phyloP scores from a whole-genome alignment of 2,797 vertebrate genomes.

The Platyrinchus mystaceus region DNA sequence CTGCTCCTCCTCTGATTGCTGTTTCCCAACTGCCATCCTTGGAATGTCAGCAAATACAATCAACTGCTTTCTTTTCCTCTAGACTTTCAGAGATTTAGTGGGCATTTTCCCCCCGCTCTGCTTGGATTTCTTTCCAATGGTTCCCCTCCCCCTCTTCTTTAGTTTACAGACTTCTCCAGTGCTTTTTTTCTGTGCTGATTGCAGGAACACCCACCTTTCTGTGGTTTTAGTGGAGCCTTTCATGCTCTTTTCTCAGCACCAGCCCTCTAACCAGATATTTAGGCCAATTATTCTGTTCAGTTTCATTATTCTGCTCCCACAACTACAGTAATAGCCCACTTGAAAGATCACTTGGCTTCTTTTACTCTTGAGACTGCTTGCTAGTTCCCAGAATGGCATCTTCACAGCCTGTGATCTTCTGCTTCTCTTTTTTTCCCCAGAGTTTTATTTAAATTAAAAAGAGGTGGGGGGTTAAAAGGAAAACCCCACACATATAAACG shows the following conservation, averaged over 20 bases:
- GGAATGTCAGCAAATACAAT: slow-evolving; percentile 39
- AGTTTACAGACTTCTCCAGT: slow-evolving; percentile 40
- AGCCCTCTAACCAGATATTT: slow-evolving; percentile 55
- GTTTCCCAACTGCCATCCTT: not conserved
- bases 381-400: slow-evolving; percentile 42
- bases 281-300: slow-evolving; percentile 61
- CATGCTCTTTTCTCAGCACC: slow-evolving; percentile 50
- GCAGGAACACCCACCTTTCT: slow-evolving; percentile 67
- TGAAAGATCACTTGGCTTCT: slow-evolving; percentile 62
- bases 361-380: slow-evolving; percentile 53
- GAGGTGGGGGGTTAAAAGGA: slow-evolving; percentile 2
- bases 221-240: slow-evolving; percentile 57
- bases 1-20: not conserved
- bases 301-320: slow-evolving; percentile 66
- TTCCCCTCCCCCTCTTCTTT: slow-evolving; percentile 24
- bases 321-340: slow-evolving; percentile 50
- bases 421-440: not conserved
- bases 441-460: slow-evolving; percentile 49
- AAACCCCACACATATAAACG: slow-evolving; percentile 12
- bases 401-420: slow-evolving; percentile 32
- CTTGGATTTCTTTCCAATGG: slow-evolving; percentile 20
- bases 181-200: slow-evolving; percentile 55
- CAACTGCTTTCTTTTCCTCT: slow-evolving; percentile 16
- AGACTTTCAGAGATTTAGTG: slow-evolving; percentile 12
- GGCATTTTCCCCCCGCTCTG: not conserved